Evolutionary conservation across 2,113 vertebrate genomes (phyloP), one percentile per base, ranked within the genome.

Genomic region (Trachemys scripta): DNA sequence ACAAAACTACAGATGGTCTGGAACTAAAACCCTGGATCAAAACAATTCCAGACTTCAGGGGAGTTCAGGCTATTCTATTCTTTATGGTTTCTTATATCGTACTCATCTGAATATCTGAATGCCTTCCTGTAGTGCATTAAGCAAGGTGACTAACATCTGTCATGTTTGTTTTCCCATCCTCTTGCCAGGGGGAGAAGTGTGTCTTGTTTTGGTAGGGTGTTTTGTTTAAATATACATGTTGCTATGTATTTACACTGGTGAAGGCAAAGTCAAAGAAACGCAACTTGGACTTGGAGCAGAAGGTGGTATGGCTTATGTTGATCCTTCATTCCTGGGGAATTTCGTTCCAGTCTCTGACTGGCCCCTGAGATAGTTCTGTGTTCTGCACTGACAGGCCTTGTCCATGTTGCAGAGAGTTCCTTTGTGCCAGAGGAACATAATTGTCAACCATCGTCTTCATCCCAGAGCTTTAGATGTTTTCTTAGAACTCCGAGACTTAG

Each of bases 1-100:
- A 90, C 35, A 93, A 86, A 91, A 25, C 89, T 82, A 92, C 80
- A 82, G 90, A 79, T 79, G 89, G 5, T 19, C 84, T 96, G 82
- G 49, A 93, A 94, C 2, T 3, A 89, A 88, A 82, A 8, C 20
- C 6, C 22, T 45, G 47, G 19, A 84, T 92, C 42, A 92, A 84
- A 84, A 80, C 62, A 92, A 81, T 54, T 27, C 35, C 50, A 91
- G 62, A 8, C 50, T 88, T 57, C 8, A 38, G 4, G 81, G 54
- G 22, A 94, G 53, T 2, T 91, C 85, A 72, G 90, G 65, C 19
- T 72, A 72, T 10, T 69, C 35, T 38, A 20, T 72, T 72, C 35
- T 72, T n/a, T 22, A 19, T 72, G n/a, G 16, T 35, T 72, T 10
- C 9, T 72, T 72, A 72, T 38, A 38, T 10, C 38, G 19, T 38